Evolutionary conservation across 2,888 invertebrate species (phyloP).

Genomic region (Hoplodrina blanda): DNA sequence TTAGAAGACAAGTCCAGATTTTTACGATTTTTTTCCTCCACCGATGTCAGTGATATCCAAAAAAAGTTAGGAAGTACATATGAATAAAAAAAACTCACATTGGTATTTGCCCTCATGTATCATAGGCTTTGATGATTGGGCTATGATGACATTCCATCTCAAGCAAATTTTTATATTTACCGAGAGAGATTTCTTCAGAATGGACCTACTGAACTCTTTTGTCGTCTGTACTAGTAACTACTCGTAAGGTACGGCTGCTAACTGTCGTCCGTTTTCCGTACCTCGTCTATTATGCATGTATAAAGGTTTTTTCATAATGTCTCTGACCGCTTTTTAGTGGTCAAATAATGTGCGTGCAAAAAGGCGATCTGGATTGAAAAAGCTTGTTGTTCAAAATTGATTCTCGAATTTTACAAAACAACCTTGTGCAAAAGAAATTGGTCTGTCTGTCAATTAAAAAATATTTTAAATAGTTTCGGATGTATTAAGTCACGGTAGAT

Average conservation of each 20-base stretch:
- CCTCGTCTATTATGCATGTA: conserved; percentile 31
- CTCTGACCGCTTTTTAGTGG: conserved; percentile 4
- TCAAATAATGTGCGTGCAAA: background rate
- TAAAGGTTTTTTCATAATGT: conserved; percentile 19
- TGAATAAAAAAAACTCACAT: no score
- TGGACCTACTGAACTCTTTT: background rate
- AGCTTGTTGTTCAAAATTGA: background rate
- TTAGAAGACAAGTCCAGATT: no score
- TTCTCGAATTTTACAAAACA: background rate
- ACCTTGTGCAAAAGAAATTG: background rate
- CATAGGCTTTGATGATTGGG: no score
- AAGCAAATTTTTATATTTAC: no score
- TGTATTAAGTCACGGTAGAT: no score
- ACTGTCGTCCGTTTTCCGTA: conserved; percentile 6
- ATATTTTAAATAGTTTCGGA: no score
- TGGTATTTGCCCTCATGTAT: no score
- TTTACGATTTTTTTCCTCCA: no score
- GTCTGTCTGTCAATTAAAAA: background rate
- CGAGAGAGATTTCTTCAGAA: no score
- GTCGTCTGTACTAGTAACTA: conserved; percentile 9
- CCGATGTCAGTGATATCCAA: no score
- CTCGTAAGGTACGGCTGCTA: conserved; percentile 21
- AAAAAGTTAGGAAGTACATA: no score
- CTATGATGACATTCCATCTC: no score
- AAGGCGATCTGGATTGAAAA: background rate